Base-by-base conservation (phyloP, 2,797 vertebrate species). In the Lepus oiostolus region DNA sequence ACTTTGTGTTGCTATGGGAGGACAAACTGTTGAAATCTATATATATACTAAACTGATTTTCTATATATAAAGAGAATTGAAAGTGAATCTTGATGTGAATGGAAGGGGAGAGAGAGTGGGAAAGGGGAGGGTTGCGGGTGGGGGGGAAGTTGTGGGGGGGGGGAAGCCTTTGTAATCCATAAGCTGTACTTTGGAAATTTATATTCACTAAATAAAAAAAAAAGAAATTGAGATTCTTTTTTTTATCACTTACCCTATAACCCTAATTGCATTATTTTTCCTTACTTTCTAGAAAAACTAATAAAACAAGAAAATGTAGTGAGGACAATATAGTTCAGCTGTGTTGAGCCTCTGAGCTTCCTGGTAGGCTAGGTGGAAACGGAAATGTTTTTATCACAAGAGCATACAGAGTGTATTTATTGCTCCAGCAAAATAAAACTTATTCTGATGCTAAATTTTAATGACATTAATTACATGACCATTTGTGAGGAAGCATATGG, bases 391-490 rank as follows among this genome's bases (percentile, higher is more conserved):
- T 86, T 19, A 26, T 83, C 26, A 70, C 26, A 10, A 85, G 24
- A 54, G 19, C 80, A 62, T 35, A 74, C 24, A 74, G 62, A 67
- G 42, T 77, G 38, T 38, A 77, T 22, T 47, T 65, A 10, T 32
- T 86, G 70, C 32, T 71, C 42, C 14, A 85, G n/a, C n/a, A 82
- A 92, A 89, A 71, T 71, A 89, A 74, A 74, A 7, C 16, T 62
- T 68, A 52, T 67, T 70, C 22, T 84, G 26, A 35, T 68, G 38
- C 2, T 81, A 47, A 12, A 38, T 84, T 83, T 88, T 79, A 88
- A 32, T 90, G 54, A 32, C 42, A 70, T 62, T 82, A 14, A 63
- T 62, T 82, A 14, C 32, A 47, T 81, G 32, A 81, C n/a, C 38
- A 80, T 22, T 58, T 90, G 32, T 76, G 63, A 93, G 54, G 47